phyloP scores from a whole-genome alignment of 1,140 invertebrate genomes.

The Hylyphantes graminicola region DNA sequence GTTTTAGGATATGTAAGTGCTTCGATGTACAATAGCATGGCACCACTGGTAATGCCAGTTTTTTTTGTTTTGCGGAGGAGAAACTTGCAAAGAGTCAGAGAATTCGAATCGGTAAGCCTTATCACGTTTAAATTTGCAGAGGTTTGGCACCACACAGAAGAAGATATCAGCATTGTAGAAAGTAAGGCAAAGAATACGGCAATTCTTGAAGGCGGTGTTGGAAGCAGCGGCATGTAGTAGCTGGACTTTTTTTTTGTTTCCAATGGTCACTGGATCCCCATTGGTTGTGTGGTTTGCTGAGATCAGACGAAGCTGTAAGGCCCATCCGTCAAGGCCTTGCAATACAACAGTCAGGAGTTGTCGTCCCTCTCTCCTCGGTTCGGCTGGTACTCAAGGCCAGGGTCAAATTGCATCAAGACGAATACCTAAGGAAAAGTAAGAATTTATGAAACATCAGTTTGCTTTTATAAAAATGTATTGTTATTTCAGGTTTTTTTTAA shows the following conservation, averaged over 20 bases:
- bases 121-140: slow-evolving; percentile 11
- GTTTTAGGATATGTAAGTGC: slow-evolving; percentile 57
- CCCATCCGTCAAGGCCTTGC: slow-evolving; percentile 96
- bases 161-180: slow-evolving; percentile 36
- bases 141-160: slow-evolving; percentile 11
- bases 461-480: too few species aligned
- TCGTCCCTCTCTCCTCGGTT: slow-evolving; percentile 73
- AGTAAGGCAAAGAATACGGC: slow-evolving; percentile 45
- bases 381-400: slow-evolving; percentile 91
- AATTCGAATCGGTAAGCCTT: too few species aligned
- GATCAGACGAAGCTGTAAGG: slow-evolving; percentile 74
- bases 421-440: slow-evolving; percentile 77
- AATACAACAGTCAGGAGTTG: slow-evolving; percentile 93
- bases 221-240: slow-evolving; percentile 32
- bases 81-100: too few species aligned
- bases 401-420: slow-evolving; percentile 96
- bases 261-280: background rate
- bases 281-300: background rate
- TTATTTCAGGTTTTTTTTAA: too few species aligned
- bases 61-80: too few species aligned
- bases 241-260: slow-evolving; percentile 37
- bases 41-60: slow-evolving; percentile 22
- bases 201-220: slow-evolving; percentile 17
- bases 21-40: slow-evolving; percentile 45
- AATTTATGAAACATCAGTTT: too few species aligned